Evolutionary conservation across 2,113 vertebrate species (phyloP), one percentile per base, ranked within the genome.

Genomic region (Sylvilagus bachmani): DNA sequence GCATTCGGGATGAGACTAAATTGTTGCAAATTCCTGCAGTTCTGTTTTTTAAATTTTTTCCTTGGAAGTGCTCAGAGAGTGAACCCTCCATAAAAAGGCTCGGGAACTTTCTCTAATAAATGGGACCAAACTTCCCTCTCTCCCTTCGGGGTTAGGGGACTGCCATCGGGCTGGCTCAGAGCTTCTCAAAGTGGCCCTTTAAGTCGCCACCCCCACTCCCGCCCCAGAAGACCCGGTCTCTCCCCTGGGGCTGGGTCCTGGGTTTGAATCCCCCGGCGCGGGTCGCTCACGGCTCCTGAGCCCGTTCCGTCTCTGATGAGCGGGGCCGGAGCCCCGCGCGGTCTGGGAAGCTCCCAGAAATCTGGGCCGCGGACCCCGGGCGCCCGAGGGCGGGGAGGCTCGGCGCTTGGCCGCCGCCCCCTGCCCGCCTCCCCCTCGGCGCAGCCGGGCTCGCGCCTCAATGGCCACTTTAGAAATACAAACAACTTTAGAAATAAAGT

Each of bases 401-500:
- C 14, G 14, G 55, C 12, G 55, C 21, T 27, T 24, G 64, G 49
- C 4, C 38, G 22, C 44, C 58, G 29, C 64, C 14, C 71, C 81
- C 73, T 61, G 36, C 77, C 58, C 77, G 2, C 70, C 14, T 29
- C 79, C 31, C n/a, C 6, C 33, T 29, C 2, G 70, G 78, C 7
- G 62, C 16, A 79, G 25, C 89, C 83, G 80, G 17, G 70, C 95
- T 95, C 77, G 88, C 90, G 95, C 95, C 96, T 97, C 97, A 96
- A 92, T 96, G 95, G 97, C 93, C 97, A 97, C 97, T 99, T 99
- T 98, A 99, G 98, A 98, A 98, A 99, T 98, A 99, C 98, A 98
- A 99, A 99, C 98, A 99, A 98, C 98, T 98, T 98, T 98, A 98
- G 98, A 98, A 98, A 98, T 97, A 98, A 98, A 98, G 98, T 98